Evolutionary conservation across 1,140 invertebrate species (phyloP).

Genomic region (Drosophila persimilis): DNA sequence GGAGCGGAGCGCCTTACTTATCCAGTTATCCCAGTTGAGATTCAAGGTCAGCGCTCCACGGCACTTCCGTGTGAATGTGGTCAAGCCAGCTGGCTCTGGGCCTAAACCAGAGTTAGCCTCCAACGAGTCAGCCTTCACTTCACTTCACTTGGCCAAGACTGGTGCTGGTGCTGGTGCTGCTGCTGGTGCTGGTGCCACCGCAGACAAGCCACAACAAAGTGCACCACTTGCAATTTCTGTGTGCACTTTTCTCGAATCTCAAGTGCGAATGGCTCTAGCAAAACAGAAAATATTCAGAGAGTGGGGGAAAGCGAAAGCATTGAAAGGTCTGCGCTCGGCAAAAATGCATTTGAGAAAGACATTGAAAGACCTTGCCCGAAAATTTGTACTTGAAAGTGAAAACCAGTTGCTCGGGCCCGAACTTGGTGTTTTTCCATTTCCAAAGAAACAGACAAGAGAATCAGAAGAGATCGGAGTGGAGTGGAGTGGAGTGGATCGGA

Average conservation of each 20-base stretch:
- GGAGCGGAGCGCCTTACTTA: constrained; percentile 20
- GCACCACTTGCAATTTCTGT: constrained; percentile 41
- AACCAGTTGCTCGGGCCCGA: constrained; percentile 25
- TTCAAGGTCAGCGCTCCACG: constrained; percentile 64
- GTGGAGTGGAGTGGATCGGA: neutral
- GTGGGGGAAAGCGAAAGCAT: constrained; percentile 32
- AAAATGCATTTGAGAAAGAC: constrained; percentile 48
- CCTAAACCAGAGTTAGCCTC: constrained; percentile 25
- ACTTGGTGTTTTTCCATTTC: constrained; percentile 52
- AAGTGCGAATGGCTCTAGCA: constrained; percentile 69
- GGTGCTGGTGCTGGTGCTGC: constrained; percentile 11
- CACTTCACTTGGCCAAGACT: constrained; percentile 43
- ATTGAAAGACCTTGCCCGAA: constrained; percentile 59
- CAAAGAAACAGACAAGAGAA: constrained; percentile 43
- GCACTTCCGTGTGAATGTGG: constrained; percentile 76
- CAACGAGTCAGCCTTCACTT: constrained; percentile 56
- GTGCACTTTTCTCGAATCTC: constrained; percentile 45
- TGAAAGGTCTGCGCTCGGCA: constrained; percentile 65
- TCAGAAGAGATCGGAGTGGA: neutral
- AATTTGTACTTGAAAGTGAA: constrained; percentile 66
- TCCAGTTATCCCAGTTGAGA: constrained; percentile 57
- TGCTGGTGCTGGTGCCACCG: constrained; percentile 8
- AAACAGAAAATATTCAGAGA: constrained; percentile 59
- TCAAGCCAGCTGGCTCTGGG: constrained; percentile 42
- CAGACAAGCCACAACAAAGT: constrained; percentile 16